A percentile compares a stretch with the other conserved stretches of the same genome.
Evolutionary conservation across 2,888 invertebrate species (phyloP).

Genomic region (Phaedon cochleariae): DNA sequence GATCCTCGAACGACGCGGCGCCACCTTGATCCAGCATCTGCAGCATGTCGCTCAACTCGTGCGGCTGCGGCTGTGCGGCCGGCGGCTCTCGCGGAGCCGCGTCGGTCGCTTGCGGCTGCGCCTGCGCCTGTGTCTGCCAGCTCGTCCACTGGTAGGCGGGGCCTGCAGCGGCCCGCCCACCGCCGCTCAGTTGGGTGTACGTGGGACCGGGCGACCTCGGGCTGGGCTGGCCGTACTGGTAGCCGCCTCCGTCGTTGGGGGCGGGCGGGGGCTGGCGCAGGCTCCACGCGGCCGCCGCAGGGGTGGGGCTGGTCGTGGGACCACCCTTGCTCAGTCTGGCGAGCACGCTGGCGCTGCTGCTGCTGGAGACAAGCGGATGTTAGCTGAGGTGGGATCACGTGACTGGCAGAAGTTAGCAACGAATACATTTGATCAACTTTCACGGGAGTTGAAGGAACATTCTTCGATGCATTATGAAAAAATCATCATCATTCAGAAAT

Average conservation of each 20-base stretch:
- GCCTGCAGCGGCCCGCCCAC: slow-evolving; percentile 61
- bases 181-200: slow-evolving; percentile 80
- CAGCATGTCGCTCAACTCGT: slow-evolving; percentile 90
- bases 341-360: slow-evolving; percentile 67
- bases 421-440: too few species aligned
- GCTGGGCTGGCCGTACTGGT: slow-evolving; percentile 73
- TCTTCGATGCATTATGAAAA: too few species aligned
- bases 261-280: slow-evolving; percentile 71
- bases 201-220: slow-evolving; percentile 85
- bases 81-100: slow-evolving; percentile 60
- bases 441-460: too few species aligned
- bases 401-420: too few species aligned
- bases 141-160: slow-evolving; percentile 58
- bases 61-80: slow-evolving; percentile 75
- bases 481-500: too few species aligned
- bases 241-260: slow-evolving; percentile 67
- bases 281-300: slow-evolving; percentile 73
- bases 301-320: slow-evolving; percentile 73
- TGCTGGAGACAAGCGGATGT: slow-evolving; percentile 55
- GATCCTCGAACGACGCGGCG: slow-evolving; percentile 85
- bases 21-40: slow-evolving; percentile 90
- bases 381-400: too few species aligned
- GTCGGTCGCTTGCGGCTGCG: slow-evolving; percentile 21
- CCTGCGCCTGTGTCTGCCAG: slow-evolving; percentile 54
- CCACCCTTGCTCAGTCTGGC: slow-evolving; percentile 73